Percentiles rank a stretch among this genome's conserved stretches.
Conservation (phyloP, 2,888 invertebrate species). For the Sinelater perroti region DNA sequence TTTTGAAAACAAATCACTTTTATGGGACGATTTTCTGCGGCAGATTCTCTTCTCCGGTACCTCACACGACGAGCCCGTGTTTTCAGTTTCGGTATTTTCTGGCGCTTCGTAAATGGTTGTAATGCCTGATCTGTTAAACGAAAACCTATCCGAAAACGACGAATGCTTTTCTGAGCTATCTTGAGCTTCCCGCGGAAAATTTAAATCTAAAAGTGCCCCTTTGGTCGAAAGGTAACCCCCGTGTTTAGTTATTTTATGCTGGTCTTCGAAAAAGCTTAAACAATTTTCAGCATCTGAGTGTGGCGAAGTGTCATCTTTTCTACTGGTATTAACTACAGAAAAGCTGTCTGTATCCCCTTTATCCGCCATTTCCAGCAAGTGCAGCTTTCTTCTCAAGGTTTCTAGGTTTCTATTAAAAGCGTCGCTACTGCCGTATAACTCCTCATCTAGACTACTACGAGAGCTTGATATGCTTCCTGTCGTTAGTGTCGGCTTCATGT, state of each 20-base stretch:
- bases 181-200: not conserved
- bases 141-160: not conserved
- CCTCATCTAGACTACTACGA: constrained; percentile 19
- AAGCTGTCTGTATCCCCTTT: not conserved
- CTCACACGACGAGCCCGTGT: not conserved
- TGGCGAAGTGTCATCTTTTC: not conserved
- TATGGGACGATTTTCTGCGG: too few relatives aligned
- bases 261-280: constrained; percentile 1
- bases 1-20: too few relatives aligned
- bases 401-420: constrained; percentile 17
- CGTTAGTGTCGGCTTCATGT: not conserved
- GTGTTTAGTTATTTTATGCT: not conserved
- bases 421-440: constrained; percentile 25
- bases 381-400: constrained; percentile 14
- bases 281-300: not conserved
- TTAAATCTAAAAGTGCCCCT: constrained; percentile 5
- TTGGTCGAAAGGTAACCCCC: constrained; percentile 15
- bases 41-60: constrained; percentile 19
- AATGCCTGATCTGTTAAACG: not conserved
- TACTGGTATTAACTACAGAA: not conserved
- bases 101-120: constrained; percentile 1
- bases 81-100: not conserved
- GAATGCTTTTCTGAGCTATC: not conserved
- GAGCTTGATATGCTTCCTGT: not conserved
- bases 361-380: not conserved